Evolutionary conservation across 2,888 invertebrate species (phyloP).

Genomic region (Pseudococcus viburni): DNA sequence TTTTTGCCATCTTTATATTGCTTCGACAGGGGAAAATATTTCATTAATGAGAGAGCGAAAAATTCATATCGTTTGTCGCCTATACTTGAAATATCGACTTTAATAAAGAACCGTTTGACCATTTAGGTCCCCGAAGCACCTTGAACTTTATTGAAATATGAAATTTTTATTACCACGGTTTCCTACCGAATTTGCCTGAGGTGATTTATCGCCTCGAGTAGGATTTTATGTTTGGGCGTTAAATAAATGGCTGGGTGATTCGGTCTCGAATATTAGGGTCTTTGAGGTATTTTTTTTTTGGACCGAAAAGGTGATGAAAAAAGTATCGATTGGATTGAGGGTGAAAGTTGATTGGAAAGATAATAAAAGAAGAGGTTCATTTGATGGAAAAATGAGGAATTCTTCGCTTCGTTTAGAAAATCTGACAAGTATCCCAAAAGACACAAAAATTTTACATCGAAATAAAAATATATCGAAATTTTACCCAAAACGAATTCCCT

Average conservation of each 20-base stretch:
- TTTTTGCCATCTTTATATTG: neutral
- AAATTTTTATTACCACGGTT: conserved; percentile 35
- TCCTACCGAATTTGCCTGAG: conserved; percentile 3
- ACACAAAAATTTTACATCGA: too few species aligned
- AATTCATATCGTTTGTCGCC: conserved; percentile 38
- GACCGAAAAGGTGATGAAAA: too few species aligned
- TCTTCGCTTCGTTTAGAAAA: too few species aligned
- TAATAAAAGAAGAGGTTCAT: too few species aligned
- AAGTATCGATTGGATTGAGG: too few species aligned
- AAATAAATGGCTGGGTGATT: conserved; percentile 5
- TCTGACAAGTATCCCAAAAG: too few species aligned
- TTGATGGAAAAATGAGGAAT: too few species aligned
- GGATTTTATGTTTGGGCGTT: neutral
- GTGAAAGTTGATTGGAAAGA: too few species aligned
- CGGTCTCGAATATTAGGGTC: too few species aligned
- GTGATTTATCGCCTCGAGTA: conserved; percentile 7
- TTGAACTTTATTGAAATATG: conserved; percentile 55
- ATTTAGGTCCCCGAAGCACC: conserved; percentile 38
- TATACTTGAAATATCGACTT: conserved; percentile 45
- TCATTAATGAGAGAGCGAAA: conserved; percentile 47
- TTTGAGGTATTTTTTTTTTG: too few species aligned
- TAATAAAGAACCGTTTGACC: conserved; percentile 53
- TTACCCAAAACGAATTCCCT: too few species aligned
- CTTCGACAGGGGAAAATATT: conserved; percentile 38
- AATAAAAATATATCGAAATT: too few species aligned